Evolutionary conservation across 1,140 invertebrate genomes (phyloP).

Genomic region (Proctacanthus coquilletti): DNA sequence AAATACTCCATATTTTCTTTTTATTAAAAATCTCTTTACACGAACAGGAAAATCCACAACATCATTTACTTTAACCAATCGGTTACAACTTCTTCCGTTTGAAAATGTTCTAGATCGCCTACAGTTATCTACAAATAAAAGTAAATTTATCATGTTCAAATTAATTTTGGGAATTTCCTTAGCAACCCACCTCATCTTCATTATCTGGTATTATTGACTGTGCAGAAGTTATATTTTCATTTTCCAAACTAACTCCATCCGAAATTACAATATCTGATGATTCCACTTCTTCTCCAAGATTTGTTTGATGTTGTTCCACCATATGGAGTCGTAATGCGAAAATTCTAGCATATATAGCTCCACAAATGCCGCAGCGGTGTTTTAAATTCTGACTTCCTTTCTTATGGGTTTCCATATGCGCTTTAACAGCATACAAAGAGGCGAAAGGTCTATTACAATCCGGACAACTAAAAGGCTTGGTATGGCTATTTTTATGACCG

Average conservation of each 20-base stretch:
- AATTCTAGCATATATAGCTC: conserved; percentile 51
- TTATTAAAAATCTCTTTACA: too few relatives aligned
- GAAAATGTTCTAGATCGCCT: conserved; percentile 14
- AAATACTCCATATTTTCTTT: too few relatives aligned
- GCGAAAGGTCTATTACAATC: conserved; percentile 58
- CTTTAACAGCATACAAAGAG: conserved; percentile 51
- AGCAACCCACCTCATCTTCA: conserved; percentile 4
- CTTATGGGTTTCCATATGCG: conserved; percentile 53
- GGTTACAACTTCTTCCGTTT: conserved; percentile 22
- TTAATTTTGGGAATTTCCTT: neutral
- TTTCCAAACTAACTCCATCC: conserved; percentile 9
- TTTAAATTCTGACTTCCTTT: conserved; percentile 41
- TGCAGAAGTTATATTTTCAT: conserved; percentile 9
- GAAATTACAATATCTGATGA: conserved; percentile 19
- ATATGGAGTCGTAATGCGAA: conserved; percentile 56
- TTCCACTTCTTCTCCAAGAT: conserved; percentile 13
- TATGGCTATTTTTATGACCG: conserved; percentile 61
- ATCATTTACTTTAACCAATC: conserved; percentile 27
- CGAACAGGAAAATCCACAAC: too few relatives aligned
- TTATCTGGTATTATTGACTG: conserved; percentile 9
- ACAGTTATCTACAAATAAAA: conserved; percentile 16
- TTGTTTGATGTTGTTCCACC: conserved; percentile 37
- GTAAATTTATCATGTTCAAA: neutral
- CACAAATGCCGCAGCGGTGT: conserved; percentile 51
- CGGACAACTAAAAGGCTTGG: conserved; percentile 55